Evolutionary conservation across 2,797 vertebrate genomes (phyloP), one percentile per base, ranked within the genome.

Genomic region (Tokudaia muenninki): DNA sequence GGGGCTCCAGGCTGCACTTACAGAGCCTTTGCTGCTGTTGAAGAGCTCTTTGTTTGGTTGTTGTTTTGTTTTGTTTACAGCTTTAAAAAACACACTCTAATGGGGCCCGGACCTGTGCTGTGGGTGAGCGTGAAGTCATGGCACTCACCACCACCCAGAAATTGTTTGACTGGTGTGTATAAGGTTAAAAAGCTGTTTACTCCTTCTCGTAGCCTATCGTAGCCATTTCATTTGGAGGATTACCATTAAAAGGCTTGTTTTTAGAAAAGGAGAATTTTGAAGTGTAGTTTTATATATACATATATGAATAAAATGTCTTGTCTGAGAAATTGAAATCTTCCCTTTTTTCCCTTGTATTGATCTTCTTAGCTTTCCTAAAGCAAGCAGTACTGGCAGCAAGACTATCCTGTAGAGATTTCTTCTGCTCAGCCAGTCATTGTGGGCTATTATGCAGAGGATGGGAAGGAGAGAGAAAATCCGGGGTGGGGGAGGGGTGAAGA

Each of bases 271-370:
- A 77, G 29, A 52, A 91, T 97, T 94, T 83, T 91, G 83, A 84
- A 77, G 22, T 92, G 29, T 94, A 37, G 1, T 47, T 94, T 87
- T 94, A 91, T 59, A 75, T 94, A 91, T 59, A 75, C 24, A 80
- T 57, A 24, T 96, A 26, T 92, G 82, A 96, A 97, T 97, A 97
- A 96, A 91, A 50, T 91, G 50, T 78, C 29, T 74, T 91, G 65
- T 87, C 47, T 93, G 50, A 96, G 1, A 55, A 93, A 92, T 74
- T 95, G 70, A 63, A 8, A 55, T 65, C 90, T 72, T 84, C 63
- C 50, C 75, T 61, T 21, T 21, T 17, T 3, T 72, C 8, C 90
- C 92, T 79, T 47, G 9, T 87, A 70, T 87, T 72, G 57, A 93
- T 81, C 37, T 8, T 70, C n/a, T 47, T 93, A 50, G 59, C 52